These are phyloP conservation scores for Cheirogaleus medius DNA, from an alignment of 2,113 vertebrate genomes.

Conservation along the genomic window DNA sequence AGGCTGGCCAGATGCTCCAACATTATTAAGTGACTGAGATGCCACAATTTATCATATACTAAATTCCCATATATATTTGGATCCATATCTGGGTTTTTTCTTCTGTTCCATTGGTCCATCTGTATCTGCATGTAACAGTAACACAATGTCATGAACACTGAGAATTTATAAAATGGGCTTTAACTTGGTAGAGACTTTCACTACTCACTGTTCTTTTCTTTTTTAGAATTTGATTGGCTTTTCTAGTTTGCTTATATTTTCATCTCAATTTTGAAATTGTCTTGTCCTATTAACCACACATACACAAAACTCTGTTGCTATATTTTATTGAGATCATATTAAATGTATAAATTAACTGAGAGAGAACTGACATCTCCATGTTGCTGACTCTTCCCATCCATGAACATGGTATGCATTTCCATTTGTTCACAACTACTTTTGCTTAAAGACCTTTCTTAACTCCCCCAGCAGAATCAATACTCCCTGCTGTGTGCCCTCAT, in stretches of 20 bases:
- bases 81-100: not conserved
- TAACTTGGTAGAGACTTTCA: not conserved
- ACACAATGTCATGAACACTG: not conserved
- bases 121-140: not conserved
- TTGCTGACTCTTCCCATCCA: not conserved
- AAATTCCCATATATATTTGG: not conserved
- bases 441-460: not conserved
- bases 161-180: not conserved
- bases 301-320: not conserved
- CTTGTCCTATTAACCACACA: not conserved
- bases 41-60: not conserved
- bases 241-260: constrained; percentile 24
- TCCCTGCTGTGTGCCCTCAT: not conserved
- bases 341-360: not conserved
- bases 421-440: not conserved
- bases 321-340: not conserved
- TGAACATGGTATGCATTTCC: not conserved
- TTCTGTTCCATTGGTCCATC: not conserved
- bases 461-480: not conserved
- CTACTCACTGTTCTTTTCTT: not conserved
- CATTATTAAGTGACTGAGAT: constrained; percentile 7
- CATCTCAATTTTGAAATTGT: not conserved
- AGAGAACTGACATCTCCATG: not conserved
- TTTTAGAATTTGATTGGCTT: not conserved
- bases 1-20: not conserved